Evolutionary conservation across 2,888 invertebrate genomes (phyloP).

Genomic region (Chaetogeoica ovagalla): DNA sequence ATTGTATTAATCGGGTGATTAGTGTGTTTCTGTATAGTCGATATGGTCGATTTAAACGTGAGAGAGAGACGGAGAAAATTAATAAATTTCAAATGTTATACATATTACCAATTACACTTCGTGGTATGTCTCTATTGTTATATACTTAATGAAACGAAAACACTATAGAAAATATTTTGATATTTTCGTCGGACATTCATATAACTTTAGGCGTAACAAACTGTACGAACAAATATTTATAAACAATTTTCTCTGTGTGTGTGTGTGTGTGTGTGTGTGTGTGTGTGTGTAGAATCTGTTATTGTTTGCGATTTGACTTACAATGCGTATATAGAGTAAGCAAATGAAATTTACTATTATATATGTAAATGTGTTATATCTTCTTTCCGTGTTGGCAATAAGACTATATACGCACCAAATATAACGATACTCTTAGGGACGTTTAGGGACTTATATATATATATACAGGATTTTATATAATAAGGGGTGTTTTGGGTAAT

Average conservation of each 20-base stretch:
- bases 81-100: background rate
- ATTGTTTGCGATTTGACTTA: too few species aligned
- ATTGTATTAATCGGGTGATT: background rate
- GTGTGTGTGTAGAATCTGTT: too few species aligned
- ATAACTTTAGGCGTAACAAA: too few species aligned
- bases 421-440: background rate
- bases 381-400: background rate
- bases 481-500: slow-evolving; percentile 22
- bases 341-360: too few species aligned
- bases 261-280: too few species aligned
- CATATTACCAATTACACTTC: background rate
- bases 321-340: too few species aligned
- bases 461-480: slow-evolving; percentile 12
- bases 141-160: background rate
- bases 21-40: background rate
- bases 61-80: background rate
- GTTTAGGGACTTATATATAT: background rate
- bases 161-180: background rate
- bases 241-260: too few species aligned
- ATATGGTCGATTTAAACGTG: background rate
- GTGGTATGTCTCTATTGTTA: too few species aligned
- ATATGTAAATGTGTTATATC: background rate
- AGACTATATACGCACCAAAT: slow-evolving; percentile 6
- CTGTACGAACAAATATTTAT: too few species aligned
- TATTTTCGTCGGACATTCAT: too few species aligned